Percentiles rank a stretch among this genome's conserved stretches.
Conservation (phyloP, 64 coral and sea anemone species). For the Orbicella faveolata region DNA sequence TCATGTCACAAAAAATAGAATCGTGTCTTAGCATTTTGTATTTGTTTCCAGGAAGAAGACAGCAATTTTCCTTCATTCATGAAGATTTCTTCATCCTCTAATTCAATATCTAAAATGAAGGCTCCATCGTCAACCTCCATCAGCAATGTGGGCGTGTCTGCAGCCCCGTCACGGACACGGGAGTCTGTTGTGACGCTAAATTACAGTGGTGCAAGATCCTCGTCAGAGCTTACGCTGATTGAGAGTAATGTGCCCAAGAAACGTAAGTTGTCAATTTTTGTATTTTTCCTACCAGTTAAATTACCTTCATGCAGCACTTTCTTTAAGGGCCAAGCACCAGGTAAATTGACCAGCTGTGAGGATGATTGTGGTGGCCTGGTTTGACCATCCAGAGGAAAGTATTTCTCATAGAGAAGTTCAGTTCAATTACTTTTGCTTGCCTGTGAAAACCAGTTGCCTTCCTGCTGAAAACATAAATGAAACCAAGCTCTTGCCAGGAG, state of each 20-base stretch:
- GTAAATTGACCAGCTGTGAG: too few species aligned
- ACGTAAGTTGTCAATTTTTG: conserved; percentile 30
- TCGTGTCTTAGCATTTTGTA: not conserved
- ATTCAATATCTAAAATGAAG: conserved; percentile 45
- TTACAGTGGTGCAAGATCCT: conserved; percentile 54
- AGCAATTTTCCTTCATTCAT: conserved; percentile 43
- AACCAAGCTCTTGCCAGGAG: too few species aligned
- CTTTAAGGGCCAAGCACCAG: too few species aligned
- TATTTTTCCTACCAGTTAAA: too few species aligned
- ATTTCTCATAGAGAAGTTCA: too few species aligned
- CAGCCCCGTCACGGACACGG: conserved; percentile 19
- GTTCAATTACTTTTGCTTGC: too few species aligned
- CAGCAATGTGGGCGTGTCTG: conserved; percentile 39
- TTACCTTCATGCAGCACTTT: too few species aligned
- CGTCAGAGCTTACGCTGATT: conserved; percentile 74
- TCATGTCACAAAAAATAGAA: too few species aligned
- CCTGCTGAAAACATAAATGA: too few species aligned
- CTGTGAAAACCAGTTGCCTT: too few species aligned
- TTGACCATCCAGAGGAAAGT: too few species aligned
- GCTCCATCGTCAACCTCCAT: conserved; percentile 11
- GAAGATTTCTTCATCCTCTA: conserved; percentile 29
- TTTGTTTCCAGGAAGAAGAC: conserved; percentile 43
- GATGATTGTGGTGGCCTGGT: too few species aligned
- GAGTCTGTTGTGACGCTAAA: conserved; percentile 73
- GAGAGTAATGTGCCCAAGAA: conserved; percentile 78